Evolutionary conservation across 2,113 vertebrate genomes (phyloP), one percentile per base, ranked within the genome.

Genomic region (Pungitius pungitius): DNA sequence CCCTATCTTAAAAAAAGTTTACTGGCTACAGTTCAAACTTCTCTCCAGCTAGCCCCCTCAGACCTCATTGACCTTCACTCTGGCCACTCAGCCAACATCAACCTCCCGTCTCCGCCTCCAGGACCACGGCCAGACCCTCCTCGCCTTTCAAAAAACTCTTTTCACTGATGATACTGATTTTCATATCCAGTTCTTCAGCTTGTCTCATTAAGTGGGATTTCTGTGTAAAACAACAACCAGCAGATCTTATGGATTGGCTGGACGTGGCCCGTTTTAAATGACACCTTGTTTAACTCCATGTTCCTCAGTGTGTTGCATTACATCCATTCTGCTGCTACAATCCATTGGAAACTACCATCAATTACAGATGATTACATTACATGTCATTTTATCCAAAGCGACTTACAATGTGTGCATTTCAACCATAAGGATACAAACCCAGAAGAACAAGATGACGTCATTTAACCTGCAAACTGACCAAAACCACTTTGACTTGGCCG

Each of bases 61-160:
- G 37, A 22, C 30, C 40, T 52, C 59, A 37, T 35, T 69, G 71
- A 80, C 78, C 78, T 63, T 80, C 78, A 74, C 22, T 40, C 20
- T 6, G 8, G 2, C 33, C 24, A 6, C 39, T 56, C 70, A 69
- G 69, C 77, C 69, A 79, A 68, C 63, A 62, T 20, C 63, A 73
- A 2, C 63, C 77, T 56, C 77, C 69, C 9, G 11, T 35, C 43
- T 54, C 43, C n/a, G 11, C 61, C 67, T 52, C 27, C n/a, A 72
- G 68, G 76, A 60, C 26, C 61, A 27, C 63, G 55, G 56, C 45
- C 63, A 22, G 39, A 30, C 55, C 47, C 63, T 55, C 37, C 56
- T 47, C 69, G 39, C 9, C 39, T 39, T 22, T 72, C 61, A 27
- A 27, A 72, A 66, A 43, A 40, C 54, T 12, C 55, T 37, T 49